phyloP scores from a whole-genome alignment of 2,888 invertebrate species.

The Hypsopygia costalis region DNA sequence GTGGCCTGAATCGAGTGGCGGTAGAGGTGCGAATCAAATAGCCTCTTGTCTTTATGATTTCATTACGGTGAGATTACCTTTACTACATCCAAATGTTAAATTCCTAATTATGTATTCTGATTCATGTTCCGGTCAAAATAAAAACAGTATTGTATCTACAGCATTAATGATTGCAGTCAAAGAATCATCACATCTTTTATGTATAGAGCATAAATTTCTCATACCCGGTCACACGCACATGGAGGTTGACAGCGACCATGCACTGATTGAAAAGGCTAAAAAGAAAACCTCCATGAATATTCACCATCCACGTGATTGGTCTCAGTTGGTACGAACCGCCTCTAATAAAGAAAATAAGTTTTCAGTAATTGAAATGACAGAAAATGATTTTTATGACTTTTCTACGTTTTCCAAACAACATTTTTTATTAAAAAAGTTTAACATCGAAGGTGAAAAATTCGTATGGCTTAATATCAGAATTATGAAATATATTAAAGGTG shows the following conservation, averaged over 20 bases:
- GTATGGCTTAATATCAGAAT: not conserved
- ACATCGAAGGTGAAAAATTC: conserved; percentile 1
- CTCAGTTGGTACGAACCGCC: conserved; percentile 1
- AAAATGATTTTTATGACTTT: conserved; percentile 6
- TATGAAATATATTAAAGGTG: not conserved
- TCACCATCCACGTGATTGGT: conserved; percentile 4
- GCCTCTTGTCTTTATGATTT: conserved; percentile 9
- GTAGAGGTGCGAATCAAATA: conserved; percentile 12
- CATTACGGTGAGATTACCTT: no score
- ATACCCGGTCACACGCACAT: no score
- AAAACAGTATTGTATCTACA: not conserved
- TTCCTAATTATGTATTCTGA: conserved; percentile 10
- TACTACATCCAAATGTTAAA: conserved; percentile 4
- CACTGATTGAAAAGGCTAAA: conserved; percentile 5
- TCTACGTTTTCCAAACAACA: not conserved
- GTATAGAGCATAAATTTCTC: conserved; percentile 4
- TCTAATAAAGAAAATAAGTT: conserved; percentile 8
- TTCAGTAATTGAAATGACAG: conserved; percentile 3
- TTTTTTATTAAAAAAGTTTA: not conserved
- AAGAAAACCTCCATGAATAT: conserved; percentile 5
- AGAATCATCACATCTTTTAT: not conserved
- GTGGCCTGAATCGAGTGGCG: conserved; percentile 8
- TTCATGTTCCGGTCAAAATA: conserved; percentile 4
- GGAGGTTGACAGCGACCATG: no score
- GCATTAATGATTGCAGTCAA: not conserved